Evolutionary conservation across 2,797 vertebrate species (phyloP).

Genomic region (Synanceia verrucosa): DNA sequence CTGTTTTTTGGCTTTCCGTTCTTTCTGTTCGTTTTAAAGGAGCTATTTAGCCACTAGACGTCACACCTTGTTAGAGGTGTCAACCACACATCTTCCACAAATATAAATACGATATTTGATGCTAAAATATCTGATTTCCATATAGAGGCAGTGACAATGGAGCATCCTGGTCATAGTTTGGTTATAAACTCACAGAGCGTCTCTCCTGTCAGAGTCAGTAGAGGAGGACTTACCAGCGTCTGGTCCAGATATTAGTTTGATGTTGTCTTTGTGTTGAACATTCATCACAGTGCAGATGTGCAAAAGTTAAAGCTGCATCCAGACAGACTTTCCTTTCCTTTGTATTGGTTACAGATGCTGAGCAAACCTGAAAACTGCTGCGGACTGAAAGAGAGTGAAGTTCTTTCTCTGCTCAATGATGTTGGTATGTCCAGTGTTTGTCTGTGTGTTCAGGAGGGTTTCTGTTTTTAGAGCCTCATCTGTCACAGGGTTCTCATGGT

Average conservation of each 20-base stretch:
- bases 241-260: background rate
- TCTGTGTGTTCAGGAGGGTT: background rate
- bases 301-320: background rate
- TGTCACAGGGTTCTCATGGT: too few relatives aligned
- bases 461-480: background rate
- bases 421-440: conserved; percentile 84
- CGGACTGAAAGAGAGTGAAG: conserved; percentile 96
- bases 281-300: background rate
- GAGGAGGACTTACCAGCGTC: too few relatives aligned
- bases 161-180: background rate
- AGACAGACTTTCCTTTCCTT: too few relatives aligned
- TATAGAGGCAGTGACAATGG: too few relatives aligned
- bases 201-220: too few relatives aligned
- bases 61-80: too few relatives aligned
- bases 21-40: too few relatives aligned
- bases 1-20: background rate
- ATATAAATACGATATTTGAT: too few relatives aligned
- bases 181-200: too few relatives aligned
- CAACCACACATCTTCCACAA: too few relatives aligned
- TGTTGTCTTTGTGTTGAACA: background rate
- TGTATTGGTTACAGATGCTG: conserved; percentile 83
- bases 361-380: conserved; percentile 98
- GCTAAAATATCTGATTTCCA: too few relatives aligned
- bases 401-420: conserved; percentile 93
- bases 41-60: too few relatives aligned